These are phyloP conservation scores for Ephestia elutella DNA, from an alignment of 1,140 invertebrate genomes.

Conservation along the genomic window DNA sequence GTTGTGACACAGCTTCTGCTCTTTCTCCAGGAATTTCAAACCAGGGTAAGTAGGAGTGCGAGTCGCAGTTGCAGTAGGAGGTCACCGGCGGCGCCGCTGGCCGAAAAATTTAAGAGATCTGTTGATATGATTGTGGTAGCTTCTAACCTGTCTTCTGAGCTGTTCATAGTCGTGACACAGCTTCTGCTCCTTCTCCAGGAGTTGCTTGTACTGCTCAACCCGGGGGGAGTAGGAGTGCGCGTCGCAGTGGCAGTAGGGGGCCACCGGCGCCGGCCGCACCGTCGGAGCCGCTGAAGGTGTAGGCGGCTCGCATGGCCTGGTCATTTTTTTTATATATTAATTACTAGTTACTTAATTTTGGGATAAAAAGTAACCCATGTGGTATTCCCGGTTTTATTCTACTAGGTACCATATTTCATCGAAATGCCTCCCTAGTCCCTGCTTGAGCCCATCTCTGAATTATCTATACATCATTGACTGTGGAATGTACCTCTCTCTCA, in stretches of 20 bases:
- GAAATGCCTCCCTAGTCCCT: no score
- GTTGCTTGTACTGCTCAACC: conserved; percentile 75
- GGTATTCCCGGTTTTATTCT: no score
- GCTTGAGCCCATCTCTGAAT: no score
- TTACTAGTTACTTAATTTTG: neutral
- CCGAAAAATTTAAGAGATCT: no score
- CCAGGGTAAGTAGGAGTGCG: conserved; percentile 72
- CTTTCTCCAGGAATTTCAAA: conserved; percentile 74
- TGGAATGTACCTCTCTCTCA: no score
- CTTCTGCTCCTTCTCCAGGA: conserved; percentile 75
- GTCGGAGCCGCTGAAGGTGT: conserved; percentile 41
- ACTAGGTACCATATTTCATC: no score
- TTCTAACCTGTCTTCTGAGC: conserved; percentile 61
- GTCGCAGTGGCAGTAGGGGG: conserved; percentile 74
- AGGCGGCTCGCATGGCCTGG: conserved; percentile 74
- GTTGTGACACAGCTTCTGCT: conserved; percentile 72
- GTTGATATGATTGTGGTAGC: neutral
- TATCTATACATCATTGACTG: no score
- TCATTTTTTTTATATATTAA: neutral
- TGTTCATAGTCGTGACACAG: conserved; percentile 71
- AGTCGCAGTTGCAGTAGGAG: conserved; percentile 74
- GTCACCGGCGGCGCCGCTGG: conserved; percentile 68
- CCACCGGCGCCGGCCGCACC: conserved; percentile 54
- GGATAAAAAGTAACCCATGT: no score
- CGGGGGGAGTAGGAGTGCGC: conserved; percentile 72